A percentile compares a stretch with the other conserved stretches of the same genome.
phyloP scores from a whole-genome alignment of 1,140 invertebrate genomes.

The Diorhabda carinulata region DNA sequence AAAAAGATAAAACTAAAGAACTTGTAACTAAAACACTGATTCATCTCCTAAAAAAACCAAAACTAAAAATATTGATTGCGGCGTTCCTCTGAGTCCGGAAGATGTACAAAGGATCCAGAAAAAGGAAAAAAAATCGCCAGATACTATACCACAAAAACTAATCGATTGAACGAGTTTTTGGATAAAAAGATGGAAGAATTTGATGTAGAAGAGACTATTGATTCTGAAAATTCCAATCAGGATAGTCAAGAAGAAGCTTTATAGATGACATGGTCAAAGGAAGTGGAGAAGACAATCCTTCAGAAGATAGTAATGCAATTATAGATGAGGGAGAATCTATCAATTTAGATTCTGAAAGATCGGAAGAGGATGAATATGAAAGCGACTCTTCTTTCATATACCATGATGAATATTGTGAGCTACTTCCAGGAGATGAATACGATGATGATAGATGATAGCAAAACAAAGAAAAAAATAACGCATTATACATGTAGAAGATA shows the following conservation, averaged over 20 bases:
- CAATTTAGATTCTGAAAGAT: slow-evolving; percentile 30
- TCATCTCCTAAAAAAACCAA: background rate
- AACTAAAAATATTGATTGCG: background rate
- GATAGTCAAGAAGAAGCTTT: slow-evolving; percentile 7
- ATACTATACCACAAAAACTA: too few relatives aligned
- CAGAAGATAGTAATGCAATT: slow-evolving; percentile 40
- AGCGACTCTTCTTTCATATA: slow-evolving; percentile 39
- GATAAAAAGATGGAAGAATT: slow-evolving; percentile 7
- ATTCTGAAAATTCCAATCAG: background rate
- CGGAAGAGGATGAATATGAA: slow-evolving; percentile 32
- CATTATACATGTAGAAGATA: slow-evolving; percentile 19
- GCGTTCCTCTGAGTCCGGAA: too few relatives aligned
- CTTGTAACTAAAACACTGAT: background rate
- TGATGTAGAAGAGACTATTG: slow-evolving; percentile 3
- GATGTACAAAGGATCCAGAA: too few relatives aligned
- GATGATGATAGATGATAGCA: slow-evolving; percentile 21
- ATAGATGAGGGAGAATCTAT: slow-evolving; percentile 40
- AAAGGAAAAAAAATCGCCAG: too few relatives aligned
- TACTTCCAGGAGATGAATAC: slow-evolving; percentile 30
- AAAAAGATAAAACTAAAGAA: background rate
- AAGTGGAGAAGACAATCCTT: slow-evolving; percentile 39
- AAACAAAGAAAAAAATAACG: slow-evolving; percentile 21
- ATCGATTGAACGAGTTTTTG: slow-evolving; percentile 6
- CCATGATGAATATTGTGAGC: slow-evolving; percentile 28
- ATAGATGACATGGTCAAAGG: slow-evolving; percentile 29